Percentiles rank a stretch among this genome's conserved stretches.
These are phyloP conservation scores for Melanostoma mellinum DNA, from an alignment of 2,888 invertebrate species.

Conservation along the genomic window DNA sequence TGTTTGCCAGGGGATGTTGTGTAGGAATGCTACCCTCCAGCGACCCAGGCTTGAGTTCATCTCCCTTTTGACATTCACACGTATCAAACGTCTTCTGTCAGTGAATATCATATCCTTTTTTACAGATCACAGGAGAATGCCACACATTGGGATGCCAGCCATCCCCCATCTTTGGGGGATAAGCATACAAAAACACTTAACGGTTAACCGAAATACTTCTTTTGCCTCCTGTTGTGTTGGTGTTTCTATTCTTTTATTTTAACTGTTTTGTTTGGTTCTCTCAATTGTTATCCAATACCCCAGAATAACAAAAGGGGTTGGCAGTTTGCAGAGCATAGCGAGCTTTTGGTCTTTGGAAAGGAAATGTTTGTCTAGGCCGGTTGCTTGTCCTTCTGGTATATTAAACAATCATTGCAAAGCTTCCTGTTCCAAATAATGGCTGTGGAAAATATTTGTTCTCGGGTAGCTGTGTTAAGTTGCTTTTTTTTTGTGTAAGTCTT, in stretches of 20 bases:
- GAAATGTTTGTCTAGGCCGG: constrained; percentile 69
- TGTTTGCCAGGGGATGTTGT: constrained; percentile 21
- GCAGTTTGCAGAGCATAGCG: neutral
- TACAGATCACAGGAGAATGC: constrained; percentile 51
- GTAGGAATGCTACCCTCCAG: constrained; percentile 43
- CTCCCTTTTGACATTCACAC: constrained; percentile 58
- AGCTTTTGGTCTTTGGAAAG: neutral
- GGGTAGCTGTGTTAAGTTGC: constrained; percentile 1
- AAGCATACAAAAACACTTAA: constrained; percentile 69
- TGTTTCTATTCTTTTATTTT: constrained; percentile 45
- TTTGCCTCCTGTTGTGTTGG: constrained; percentile 4
- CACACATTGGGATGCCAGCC: constrained; percentile 9
- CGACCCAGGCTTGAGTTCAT: constrained; percentile 33
- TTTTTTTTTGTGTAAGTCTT: constrained; percentile 25
- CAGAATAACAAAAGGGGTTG: constrained; percentile 45
- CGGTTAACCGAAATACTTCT: constrained; percentile 66
- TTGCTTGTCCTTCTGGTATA: constrained; percentile 68
- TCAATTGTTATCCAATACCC: constrained; percentile 57
- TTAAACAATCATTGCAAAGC: constrained; percentile 65
- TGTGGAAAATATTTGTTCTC: constrained; percentile 19
- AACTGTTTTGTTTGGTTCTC: constrained; percentile 45
- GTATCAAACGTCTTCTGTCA: constrained; percentile 60
- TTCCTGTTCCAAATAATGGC: constrained; percentile 39
- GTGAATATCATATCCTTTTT: constrained; percentile 65
- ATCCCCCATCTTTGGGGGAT: constrained; percentile 21